Base-by-base conservation (phyloP, 2,888 invertebrate genomes). In the Xestia rhomboidea region DNA sequence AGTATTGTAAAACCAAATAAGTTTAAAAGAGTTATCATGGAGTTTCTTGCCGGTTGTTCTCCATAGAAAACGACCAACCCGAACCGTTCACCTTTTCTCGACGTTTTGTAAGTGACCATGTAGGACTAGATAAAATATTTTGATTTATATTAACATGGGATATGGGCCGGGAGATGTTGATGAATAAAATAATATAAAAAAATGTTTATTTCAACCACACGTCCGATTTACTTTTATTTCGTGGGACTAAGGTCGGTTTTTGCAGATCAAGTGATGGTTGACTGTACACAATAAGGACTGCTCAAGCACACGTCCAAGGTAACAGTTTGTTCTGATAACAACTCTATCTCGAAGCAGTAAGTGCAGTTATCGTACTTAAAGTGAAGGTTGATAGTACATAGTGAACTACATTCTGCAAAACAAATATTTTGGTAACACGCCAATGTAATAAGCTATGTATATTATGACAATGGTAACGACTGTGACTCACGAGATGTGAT, bases 341-440 rank as follows among this genome's bases (percentile, higher is more conserved):
- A n/a, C 41, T 24, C 24, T 57, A 68, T 79, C 69, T 34, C 4
- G 18, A 34, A 24, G 30, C n/a, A 24, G 0, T 81, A 73, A 41
- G 54, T 10, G 13, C 3, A n/a, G 1, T 62, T 77, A 49, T 46
- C 4, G n/a, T 30, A 63, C n/a, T 38, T 63, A 24, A 63, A 34
- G n/a, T 38, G 27, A 3, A 15, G 8, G 30, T 64, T 66, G 41
- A 38, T 15, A 46, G 74, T 67, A 84, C 0, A 34, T 34, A 34
- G 62, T 11, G 24, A 10, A 60, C 70, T 57, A 30, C 68, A 74
- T 82, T 77, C 41, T 62, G 51, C 30, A 49, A 73, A 62, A 46
- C 51, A 68, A 83, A 83, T 76, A 85, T 83, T 83, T 71, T 51
- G 68, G 44, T 44, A 74, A 57, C 83, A 83, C 83, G 83, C 86